Evolutionary conservation across 2,888 invertebrate species (phyloP), one percentile per base, ranked within the genome.

Genomic region (Pterobdella sp.): DNA sequence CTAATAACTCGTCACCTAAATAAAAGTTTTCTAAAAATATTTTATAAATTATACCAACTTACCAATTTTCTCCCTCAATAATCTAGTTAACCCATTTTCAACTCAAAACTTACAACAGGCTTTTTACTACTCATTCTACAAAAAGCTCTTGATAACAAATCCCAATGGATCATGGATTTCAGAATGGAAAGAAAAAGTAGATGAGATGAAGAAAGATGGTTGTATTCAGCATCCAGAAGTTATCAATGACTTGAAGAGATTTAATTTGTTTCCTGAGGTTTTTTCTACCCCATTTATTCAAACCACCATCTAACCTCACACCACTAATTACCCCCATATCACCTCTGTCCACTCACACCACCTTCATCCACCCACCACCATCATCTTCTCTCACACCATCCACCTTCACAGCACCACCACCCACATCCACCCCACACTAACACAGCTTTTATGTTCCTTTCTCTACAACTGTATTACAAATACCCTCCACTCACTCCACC

Each of bases 191-290:
- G 60, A 56, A 56, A 7, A n/a, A 22, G 60, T 91, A 67, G 81
- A 87, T 0, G 86, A 78, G 56, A 81, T 87, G 49, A 88, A 88
- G 82, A 87, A 88, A 75, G 90, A 93, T 79, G 89, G 89, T 78
- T 83, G 89, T 32, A 91, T 92, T 0, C 92, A 94, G 81, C 90
- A 89, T 82, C 92, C 92, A 0, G 87, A 88, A 71, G 88, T 89
- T 70, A 90, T 93, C 32, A 92, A 93, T 83, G 90, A 91, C 0
- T 85, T 91, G 60, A 89, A 90, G 79, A 85, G 91, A 71, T 94
- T 93, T 82, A 92, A 90, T 83, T 87, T 94, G 70, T 88, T 90
- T 80, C 93, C 93, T 0, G 93, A 93, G 88, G 89, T 93, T 74
- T 73, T 79, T 68, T 7, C 4, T 18, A 26, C n/a, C 60, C 26